These are phyloP conservation scores for Cheilosia vulpina DNA, from an alignment of 2,888 invertebrate species.

Conservation along the genomic window DNA sequence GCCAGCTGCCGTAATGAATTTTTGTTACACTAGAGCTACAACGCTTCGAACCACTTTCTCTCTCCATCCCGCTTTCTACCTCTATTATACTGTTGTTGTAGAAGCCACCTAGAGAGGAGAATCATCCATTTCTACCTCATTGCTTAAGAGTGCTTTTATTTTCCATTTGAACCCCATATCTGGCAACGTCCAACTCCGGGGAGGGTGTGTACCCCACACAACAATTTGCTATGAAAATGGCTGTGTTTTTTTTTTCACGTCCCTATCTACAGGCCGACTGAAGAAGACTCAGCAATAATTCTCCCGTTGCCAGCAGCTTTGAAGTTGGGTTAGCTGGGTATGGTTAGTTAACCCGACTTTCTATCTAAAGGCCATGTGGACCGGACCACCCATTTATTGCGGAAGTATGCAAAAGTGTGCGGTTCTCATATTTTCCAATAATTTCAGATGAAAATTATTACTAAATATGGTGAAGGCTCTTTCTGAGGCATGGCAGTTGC, in stretches of 20 bases:
- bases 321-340: slow-evolving; percentile 7
- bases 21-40: slow-evolving; percentile 57
- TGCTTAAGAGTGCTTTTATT: slow-evolving; percentile 53
- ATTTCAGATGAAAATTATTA: slow-evolving; percentile 52
- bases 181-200: not conserved
- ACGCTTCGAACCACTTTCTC: not conserved
- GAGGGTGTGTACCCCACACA: not conserved
- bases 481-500: not conserved
- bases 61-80: not conserved
- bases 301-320: slow-evolving; percentile 38
- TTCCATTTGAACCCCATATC: slow-evolving; percentile 29
- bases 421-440: slow-evolving; percentile 59
- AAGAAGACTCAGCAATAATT: slow-evolving; percentile 51
- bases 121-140: slow-evolving; percentile 59
- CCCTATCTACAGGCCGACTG: slow-evolving; percentile 1
- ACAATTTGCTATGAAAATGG: slow-evolving; percentile 35
- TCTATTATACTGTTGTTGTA: not conserved
- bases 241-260: slow-evolving; percentile 1
- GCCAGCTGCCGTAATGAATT: slow-evolving; percentile 61
- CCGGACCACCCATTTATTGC: slow-evolving; percentile 16
- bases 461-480: slow-evolving; percentile 40
- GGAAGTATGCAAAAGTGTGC: slow-evolving; percentile 51
- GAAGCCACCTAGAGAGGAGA: not conserved
- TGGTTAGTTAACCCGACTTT: slow-evolving; percentile 26
- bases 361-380: too few relatives aligned